phyloP scores from a whole-genome alignment of 2,888 invertebrate species.

The Eurois occulta region DNA sequence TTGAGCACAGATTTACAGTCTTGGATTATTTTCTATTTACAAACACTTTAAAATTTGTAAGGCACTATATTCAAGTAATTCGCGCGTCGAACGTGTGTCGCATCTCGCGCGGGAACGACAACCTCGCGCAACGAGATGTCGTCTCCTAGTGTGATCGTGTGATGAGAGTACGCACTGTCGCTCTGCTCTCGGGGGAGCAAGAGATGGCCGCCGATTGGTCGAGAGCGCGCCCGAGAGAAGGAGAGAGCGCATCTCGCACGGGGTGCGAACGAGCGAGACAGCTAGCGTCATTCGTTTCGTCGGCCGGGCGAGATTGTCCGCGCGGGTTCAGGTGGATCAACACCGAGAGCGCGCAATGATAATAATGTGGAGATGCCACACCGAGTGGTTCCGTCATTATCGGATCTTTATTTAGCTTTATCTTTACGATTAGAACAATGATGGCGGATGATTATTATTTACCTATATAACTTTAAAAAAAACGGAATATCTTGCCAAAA shows the following conservation, averaged over 20 bases:
- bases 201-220: conserved; percentile 89
- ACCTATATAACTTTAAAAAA: conserved; percentile 9
- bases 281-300: conserved; percentile 85
- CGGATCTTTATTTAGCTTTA: conserved; percentile 74
- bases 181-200: conserved; percentile 90
- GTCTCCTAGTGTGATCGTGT: conserved; percentile 87
- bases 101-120: conserved; percentile 85
- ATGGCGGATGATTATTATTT: conserved; percentile 67
- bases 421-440: conserved; percentile 74
- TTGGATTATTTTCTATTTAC: conserved; percentile 64
- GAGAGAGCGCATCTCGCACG: conserved; percentile 86
- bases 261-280: conserved; percentile 84
- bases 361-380: conserved; percentile 88
- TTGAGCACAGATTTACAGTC: conserved; percentile 85
- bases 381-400: conserved; percentile 77
- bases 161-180: conserved; percentile 90
- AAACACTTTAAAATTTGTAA: conserved; percentile 79
- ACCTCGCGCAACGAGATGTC: conserved; percentile 89
- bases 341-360: conserved; percentile 84
- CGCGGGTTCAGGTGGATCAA: conserved; percentile 85
- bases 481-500: conserved; percentile 2
- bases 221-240: conserved; percentile 86
- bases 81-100: conserved; percentile 77
- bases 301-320: conserved; percentile 85
- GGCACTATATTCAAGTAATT: conserved; percentile 79